Evolutionary conservation across 2,113 vertebrate genomes (phyloP), one percentile per base, ranked within the genome.

Genomic region (Thymallus thymallus): DNA sequence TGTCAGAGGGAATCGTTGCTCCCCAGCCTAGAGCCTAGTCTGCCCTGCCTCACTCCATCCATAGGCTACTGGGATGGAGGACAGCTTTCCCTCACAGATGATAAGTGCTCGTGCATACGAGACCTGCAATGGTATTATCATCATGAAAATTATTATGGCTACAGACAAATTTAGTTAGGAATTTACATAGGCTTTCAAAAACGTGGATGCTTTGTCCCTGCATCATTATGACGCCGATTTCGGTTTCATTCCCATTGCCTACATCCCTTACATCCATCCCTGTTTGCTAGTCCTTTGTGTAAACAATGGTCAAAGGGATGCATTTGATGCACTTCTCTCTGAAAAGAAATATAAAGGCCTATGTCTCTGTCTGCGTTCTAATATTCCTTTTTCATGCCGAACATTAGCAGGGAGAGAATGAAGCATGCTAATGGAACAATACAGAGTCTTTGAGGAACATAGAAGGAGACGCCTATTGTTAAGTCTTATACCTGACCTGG

Each of bases 1-100:
- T 90, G 87, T 90, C 77, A 69, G 78, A 89, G 83, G 84, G 83
- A 92, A 88, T 90, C 80, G 78, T 80, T 35, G 77, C 71, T 82
- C 82, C 83, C 79, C 75, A 77, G 85, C 80, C 80, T 83, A 41
- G 35, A 41, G 35, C 6, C 35, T 41, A 41, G 7, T 41, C 35
- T 41, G 10, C 35, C 35, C 35, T 41, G 35, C 35, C 35, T 10
- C 35, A 41, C 35, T 41, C 35, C 35, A 41, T 41, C 35, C 7
- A 7, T 41, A 41, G 35, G 35, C 35, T 41, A 41, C 35, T 41
- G 35, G 35, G 35, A 41, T 41, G 35, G 35, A 9, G 35, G 35
- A 41, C 7, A 2, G 35, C 35, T 41, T 41, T 9, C 35, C 35
- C 35, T 10, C 20, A 35, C 76, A 76, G 73, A 81, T 80, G 80